phyloP scores from a whole-genome alignment of 2,113 vertebrate species.

The Serilophus lunatus region DNA sequence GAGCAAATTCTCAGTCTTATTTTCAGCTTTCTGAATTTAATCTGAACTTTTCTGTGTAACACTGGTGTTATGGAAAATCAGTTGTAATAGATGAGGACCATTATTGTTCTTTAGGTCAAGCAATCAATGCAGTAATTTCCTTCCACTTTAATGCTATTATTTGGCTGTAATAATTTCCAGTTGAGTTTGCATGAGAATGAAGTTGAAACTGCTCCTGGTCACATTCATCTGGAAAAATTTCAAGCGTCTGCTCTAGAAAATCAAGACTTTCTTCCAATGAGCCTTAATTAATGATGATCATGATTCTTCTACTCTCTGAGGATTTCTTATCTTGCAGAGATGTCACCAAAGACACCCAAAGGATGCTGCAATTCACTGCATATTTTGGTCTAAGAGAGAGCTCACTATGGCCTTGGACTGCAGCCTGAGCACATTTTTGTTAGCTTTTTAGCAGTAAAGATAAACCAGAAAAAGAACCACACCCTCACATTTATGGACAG shows the following conservation, averaged over 20 bases:
- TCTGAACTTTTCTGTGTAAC: slow-evolving; percentile 24
- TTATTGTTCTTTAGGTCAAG: slow-evolving; percentile 65
- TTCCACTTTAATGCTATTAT: slow-evolving; percentile 59
- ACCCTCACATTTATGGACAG: neutral
- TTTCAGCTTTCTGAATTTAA: slow-evolving; percentile 14
- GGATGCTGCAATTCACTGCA: neutral
- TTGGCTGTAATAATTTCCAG: slow-evolving; percentile 53
- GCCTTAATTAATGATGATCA: neutral
- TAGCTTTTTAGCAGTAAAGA: neutral
- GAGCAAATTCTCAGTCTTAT: neutral
- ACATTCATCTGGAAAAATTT: slow-evolving; percentile 42
- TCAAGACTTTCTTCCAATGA: neutral
- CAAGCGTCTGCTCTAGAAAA: slow-evolving; percentile 26
- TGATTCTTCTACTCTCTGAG: neutral
- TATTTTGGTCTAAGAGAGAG: neutral
- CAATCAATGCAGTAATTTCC: slow-evolving; percentile 67
- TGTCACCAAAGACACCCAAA: neutral
- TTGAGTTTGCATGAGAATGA: slow-evolving; percentile 54
- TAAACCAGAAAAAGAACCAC: neutral
- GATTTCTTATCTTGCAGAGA: neutral
- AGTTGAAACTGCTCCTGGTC: slow-evolving; percentile 25
- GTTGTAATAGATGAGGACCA: neutral
- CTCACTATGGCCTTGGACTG: neutral
- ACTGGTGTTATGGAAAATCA: slow-evolving; percentile 52
- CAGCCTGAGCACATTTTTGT: neutral